phyloP scores from a whole-genome alignment of 2,888 invertebrate genomes.

The Campoplex nolae region DNA sequence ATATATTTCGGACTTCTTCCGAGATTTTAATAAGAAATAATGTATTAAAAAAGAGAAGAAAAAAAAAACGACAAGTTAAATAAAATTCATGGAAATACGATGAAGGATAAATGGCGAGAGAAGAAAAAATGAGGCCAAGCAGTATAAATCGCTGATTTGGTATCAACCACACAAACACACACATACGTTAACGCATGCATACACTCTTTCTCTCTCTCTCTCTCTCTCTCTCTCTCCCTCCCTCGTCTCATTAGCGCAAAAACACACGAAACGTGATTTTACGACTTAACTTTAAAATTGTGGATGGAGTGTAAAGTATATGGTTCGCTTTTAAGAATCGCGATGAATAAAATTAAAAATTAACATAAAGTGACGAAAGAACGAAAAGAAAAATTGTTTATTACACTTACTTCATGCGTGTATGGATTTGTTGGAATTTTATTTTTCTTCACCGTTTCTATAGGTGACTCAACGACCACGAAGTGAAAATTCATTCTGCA shows the following conservation, averaged over 20 bases:
- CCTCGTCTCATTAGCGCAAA: slow-evolving; percentile 52
- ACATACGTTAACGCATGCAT: slow-evolving; percentile 9
- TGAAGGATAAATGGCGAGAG: slow-evolving; percentile 31
- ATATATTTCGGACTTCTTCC: slow-evolving; percentile 63
- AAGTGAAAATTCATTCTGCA: not conserved
- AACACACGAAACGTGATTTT: slow-evolving; percentile 58
- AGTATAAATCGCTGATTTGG: slow-evolving; percentile 33
- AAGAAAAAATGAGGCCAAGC: slow-evolving; percentile 15
- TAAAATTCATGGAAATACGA: slow-evolving; percentile 1
- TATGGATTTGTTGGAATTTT: not conserved
- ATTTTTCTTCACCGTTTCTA: not conserved
- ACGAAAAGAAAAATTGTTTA: slow-evolving; percentile 27
- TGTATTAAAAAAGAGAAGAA: not conserved
- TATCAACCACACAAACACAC: slow-evolving; percentile 51
- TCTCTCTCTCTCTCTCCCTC: slow-evolving; percentile 41
- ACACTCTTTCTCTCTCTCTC: slow-evolving; percentile 26
- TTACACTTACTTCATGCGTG: slow-evolving; percentile 29
- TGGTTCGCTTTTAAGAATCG: slow-evolving; percentile 72
- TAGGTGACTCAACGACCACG: not conserved
- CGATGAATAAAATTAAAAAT: slow-evolving; percentile 69
- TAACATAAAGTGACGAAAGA: slow-evolving; percentile 49
- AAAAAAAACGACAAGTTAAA: not conserved
- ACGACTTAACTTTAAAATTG: slow-evolving; percentile 69
- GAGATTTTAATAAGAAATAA: no score
- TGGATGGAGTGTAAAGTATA: slow-evolving; percentile 70